These are phyloP conservation scores for Clanis bilineata DNA, from an alignment of 2,888 invertebrate genomes.

Conservation along the genomic window DNA sequence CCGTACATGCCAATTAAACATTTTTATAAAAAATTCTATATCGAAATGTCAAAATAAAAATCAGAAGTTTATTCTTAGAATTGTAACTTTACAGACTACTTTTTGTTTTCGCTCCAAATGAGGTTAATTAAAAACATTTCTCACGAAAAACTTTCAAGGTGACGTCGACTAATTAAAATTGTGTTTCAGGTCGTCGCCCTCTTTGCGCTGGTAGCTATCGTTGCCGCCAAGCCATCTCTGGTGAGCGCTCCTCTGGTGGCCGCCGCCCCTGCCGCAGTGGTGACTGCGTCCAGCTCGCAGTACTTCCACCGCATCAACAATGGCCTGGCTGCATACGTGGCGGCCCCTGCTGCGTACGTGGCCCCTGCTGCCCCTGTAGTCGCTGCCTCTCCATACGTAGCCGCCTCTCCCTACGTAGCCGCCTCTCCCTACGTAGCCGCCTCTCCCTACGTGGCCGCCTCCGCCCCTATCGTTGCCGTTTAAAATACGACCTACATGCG, in stretches of 20 bases:
- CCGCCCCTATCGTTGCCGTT: conserved; percentile 41
- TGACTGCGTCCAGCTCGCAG: conserved; percentile 86
- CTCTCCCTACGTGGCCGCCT: conserved; percentile 41
- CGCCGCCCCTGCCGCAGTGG: conserved; percentile 72
- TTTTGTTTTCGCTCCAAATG: no score
- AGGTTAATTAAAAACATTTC: background rate
- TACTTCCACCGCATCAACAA: conserved; percentile 86
- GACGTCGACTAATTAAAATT: background rate
- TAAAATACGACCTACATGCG: conserved; percentile 33
- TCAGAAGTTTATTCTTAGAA: no score
- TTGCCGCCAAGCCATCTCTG: conserved; percentile 61
- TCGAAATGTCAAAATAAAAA: no score
- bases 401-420: conserved; percentile 43
- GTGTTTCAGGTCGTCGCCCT: conserved; percentile 56
- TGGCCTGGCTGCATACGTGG: conserved; percentile 68
- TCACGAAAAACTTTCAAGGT: background rate
- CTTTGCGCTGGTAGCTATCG: conserved; percentile 62
- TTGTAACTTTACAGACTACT: no score
- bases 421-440: conserved; percentile 42
- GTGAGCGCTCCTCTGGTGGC: conserved; percentile 60
- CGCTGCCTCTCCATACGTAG: conserved; percentile 40
- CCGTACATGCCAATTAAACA: no score
- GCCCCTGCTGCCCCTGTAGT: conserved; percentile 51
- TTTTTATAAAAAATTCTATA: no score
- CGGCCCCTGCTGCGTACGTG: conserved; percentile 64